Conservation (phyloP, 2,797 vertebrate genomes). For the Otolemur crassicaudatus region DNA sequence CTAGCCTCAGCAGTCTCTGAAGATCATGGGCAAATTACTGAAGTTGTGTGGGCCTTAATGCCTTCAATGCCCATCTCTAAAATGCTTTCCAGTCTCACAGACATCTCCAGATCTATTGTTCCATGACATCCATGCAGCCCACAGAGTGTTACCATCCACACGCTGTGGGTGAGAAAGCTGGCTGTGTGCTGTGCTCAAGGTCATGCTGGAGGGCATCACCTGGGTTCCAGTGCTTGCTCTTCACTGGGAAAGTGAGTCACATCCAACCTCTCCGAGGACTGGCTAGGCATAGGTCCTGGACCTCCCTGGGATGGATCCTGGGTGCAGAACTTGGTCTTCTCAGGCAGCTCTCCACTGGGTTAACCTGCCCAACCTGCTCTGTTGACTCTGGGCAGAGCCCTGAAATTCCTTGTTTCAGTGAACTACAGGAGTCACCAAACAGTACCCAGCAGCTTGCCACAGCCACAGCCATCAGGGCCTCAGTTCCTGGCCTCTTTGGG, state of each 20-base stretch:
- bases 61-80: not conserved
- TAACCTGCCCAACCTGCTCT: conserved; percentile 53
- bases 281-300: not conserved
- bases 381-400: not conserved
- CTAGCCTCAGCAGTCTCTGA: not conserved
- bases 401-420: not conserved
- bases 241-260: not conserved
- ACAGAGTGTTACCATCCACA: accelerated
- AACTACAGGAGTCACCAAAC: not conserved
- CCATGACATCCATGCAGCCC: no score
- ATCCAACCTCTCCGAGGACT: not conserved
- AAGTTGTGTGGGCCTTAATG: not conserved
- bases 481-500: not conserved
- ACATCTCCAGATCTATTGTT: not conserved
- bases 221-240: not conserved
- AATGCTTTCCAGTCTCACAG: not conserved
- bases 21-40: not conserved
- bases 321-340: not conserved
- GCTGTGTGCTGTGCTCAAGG: not conserved
- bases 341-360: not conserved
- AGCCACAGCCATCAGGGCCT: not conserved
- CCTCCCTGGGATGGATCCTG: not conserved
- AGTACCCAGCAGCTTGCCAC: accelerated
- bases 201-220: not conserved
- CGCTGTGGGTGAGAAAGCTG: not conserved